Evolutionary conservation across 2,888 invertebrate species (phyloP), one percentile per base, ranked within the genome.

Genomic region (Gisinianus flammeolus): DNA sequence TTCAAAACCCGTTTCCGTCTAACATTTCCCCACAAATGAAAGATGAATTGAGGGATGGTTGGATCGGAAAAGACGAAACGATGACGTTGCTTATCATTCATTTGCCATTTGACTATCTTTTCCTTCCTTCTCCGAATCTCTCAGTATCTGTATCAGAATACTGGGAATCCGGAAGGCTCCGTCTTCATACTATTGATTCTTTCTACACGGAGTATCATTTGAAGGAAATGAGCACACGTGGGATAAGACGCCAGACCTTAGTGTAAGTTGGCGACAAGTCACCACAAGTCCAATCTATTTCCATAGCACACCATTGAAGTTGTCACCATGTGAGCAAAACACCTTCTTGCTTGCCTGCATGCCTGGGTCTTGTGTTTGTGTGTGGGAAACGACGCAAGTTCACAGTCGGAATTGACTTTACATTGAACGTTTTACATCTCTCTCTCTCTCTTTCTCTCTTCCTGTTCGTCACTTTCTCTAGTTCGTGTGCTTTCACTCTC

Each of bases 71-170:
- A 26, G 26, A 28, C 0, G 62, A 26, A 10, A n/a, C 54, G 62
- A 26, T 22, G 35, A 68, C 28, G 31, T 44, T 68, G 68, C 68
- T 68, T 68, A 68, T 68, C 68, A 68, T 68, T 68, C 68, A 68
- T 68, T 68, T 31, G 24, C 44, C 19, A 35, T 68, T 68, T 19
- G 24, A 62, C 28, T n/a, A n/a, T 54, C 54, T 16, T 54, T n/a
- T 54, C 54, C n/a, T n/a, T 3, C 28, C 28, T 3, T 28, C 3
- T 26, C 12, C 26, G 8, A 24, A 10, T 62, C 26, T 62, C 62
- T 62, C 12, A 3, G 26, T 5, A 24, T 4, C 62, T 26, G 26
- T 6, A 12, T 28, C 12, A 12, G 26, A 26, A 24, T 16, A 0
- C 22, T 22, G 12, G n/a, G 62, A 62, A 22, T 62, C 62, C 24